A percentile compares a stretch with the other conserved stretches of the same genome.
These are phyloP conservation scores for Stomorhina lunata DNA, from an alignment of 2,888 invertebrate species.

Conservation along the genomic window DNA sequence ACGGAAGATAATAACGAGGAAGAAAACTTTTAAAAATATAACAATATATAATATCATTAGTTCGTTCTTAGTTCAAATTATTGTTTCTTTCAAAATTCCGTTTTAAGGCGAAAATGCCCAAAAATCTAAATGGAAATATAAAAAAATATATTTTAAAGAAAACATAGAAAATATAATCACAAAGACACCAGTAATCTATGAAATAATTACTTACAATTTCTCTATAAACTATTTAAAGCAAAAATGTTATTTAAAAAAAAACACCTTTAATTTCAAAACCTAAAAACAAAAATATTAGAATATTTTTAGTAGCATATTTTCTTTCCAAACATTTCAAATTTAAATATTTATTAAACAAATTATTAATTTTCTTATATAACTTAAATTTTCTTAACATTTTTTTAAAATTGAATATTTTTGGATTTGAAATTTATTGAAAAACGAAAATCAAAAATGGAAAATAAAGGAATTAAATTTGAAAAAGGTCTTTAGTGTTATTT, in stretches of 20 bases:
- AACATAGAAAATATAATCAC: slow-evolving; percentile 15
- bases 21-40: background rate
- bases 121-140: slow-evolving; percentile 20
- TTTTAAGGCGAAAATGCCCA: slow-evolving; percentile 17
- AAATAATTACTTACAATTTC: slow-evolving; percentile 34
- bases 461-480: too few species aligned
- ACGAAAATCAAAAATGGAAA: too few species aligned
- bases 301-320: too few species aligned
- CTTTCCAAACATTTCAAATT: too few species aligned
- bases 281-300: too few species aligned
- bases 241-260: background rate
- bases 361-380: too few species aligned
- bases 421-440: too few species aligned
- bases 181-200: slow-evolving; percentile 22
- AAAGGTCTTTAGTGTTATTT: too few species aligned
- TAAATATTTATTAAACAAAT: too few species aligned
- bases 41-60: too few species aligned
- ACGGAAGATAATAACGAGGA: background rate
- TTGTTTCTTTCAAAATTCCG: slow-evolving; percentile 10
- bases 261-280: background rate
- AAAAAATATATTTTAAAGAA: slow-evolving; percentile 21
- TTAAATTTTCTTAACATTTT: too few species aligned
- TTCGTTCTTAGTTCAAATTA: slow-evolving; percentile 23
- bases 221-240: slow-evolving; percentile 15
- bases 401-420: too few species aligned